phyloP scores from a whole-genome alignment of 2,113 vertebrate species.

The Anguilla japonica region DNA sequence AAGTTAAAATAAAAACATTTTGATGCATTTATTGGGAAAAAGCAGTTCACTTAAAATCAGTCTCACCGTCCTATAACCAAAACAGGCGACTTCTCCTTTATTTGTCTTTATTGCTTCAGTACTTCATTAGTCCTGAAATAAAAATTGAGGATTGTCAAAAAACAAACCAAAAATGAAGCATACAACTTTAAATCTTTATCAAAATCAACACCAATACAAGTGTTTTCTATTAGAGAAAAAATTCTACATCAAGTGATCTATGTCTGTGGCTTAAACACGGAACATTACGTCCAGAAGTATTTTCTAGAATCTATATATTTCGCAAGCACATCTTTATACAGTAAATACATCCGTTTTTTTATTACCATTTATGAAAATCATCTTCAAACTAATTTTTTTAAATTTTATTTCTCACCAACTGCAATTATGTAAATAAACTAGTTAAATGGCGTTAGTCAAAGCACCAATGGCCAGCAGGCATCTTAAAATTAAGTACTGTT shows the following conservation, averaged over 20 bases:
- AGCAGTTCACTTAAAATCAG: background rate
- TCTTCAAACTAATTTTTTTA: background rate
- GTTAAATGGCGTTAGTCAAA: background rate
- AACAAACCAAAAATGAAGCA: background rate
- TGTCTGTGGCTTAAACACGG: background rate
- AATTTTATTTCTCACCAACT: background rate
- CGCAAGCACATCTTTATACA: background rate
- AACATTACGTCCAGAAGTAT: background rate
- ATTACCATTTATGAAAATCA: background rate
- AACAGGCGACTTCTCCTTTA: background rate
- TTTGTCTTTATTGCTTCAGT: background rate
- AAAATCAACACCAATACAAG: background rate
- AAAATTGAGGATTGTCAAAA: background rate
- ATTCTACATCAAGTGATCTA: background rate
- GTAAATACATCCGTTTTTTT: background rate
- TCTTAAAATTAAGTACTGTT: no score
- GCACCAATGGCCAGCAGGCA: background rate
- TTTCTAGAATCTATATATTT: background rate
- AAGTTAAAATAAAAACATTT: background rate
- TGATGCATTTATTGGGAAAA: background rate
- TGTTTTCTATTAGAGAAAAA: background rate
- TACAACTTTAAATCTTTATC: background rate
- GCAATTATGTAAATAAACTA: background rate
- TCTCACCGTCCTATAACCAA: conserved; percentile 7
- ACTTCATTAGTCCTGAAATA: conserved; percentile 16